phyloP scores from a whole-genome alignment of 2,797 vertebrate species.

The Tangara arthus region DNA sequence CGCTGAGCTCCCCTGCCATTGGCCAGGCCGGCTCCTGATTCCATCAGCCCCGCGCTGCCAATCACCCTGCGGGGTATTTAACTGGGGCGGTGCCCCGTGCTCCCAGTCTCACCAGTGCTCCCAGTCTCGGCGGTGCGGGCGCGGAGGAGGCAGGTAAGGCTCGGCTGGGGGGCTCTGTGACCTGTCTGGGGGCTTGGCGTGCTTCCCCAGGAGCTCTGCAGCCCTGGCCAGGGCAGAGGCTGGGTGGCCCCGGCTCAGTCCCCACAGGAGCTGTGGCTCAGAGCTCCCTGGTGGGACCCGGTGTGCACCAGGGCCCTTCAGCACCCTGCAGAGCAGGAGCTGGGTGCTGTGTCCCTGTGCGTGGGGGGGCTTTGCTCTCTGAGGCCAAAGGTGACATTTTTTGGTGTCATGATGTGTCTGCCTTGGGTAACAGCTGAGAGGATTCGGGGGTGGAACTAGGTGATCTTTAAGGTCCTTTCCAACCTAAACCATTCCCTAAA shows the following conservation, averaged over 20 bases:
- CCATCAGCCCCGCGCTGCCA: not conserved
- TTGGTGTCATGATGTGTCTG: accelerated
- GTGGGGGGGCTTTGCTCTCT: not conserved
- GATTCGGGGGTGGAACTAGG: not conserved
- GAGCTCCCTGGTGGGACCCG: accelerated
- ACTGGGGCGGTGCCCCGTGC: accelerated
- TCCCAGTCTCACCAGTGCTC: accelerated
- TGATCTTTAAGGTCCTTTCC: not conserved
- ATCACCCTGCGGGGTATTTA: not conserved
- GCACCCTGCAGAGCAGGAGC: not conserved
- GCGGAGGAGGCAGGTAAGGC: not conserved
- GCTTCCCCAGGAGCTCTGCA: accelerated
- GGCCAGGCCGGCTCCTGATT: not conserved
- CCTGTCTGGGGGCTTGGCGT: accelerated
- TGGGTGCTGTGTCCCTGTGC: accelerated
- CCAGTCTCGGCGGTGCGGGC: not conserved
- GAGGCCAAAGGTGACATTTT: not conserved
- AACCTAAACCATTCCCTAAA: not conserved
- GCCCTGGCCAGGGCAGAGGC: not conserved
- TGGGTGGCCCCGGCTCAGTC: accelerated
- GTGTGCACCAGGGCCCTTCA: accelerated
- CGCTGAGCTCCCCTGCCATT: not conserved
- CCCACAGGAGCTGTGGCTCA: not conserved
- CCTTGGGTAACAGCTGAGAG: not conserved
- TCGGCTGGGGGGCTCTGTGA: not conserved